These are phyloP conservation scores for Trematocara caparti DNA, from an alignment of 2,797 vertebrate genomes.

Conservation along the genomic window DNA sequence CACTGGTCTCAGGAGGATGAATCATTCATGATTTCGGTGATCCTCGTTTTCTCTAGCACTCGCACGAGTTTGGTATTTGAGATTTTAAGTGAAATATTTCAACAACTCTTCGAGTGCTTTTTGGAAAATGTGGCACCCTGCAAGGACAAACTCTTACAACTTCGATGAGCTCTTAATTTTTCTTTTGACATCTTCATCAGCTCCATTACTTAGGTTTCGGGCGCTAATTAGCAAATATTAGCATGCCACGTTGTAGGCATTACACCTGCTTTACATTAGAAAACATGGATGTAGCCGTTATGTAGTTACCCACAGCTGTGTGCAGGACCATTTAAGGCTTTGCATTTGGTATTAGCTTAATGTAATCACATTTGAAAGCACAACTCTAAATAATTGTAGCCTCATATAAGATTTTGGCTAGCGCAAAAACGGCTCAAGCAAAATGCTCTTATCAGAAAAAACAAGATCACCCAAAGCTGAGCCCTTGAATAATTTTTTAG, in stretches of 20 bases:
- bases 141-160: background rate
- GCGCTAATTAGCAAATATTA: background rate
- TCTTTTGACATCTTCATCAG: background rate
- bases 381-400: accelerated
- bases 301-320: background rate
- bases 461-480: background rate
- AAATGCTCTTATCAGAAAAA: background rate
- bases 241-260: background rate
- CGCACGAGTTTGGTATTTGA: background rate
- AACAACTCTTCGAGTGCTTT: background rate
- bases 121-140: background rate
- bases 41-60: background rate
- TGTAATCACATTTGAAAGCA: background rate
- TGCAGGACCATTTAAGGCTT: accelerated
- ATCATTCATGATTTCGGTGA: background rate
- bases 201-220: background rate
- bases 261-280: accelerated
- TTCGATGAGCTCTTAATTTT: background rate
- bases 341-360: background rate
- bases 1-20: background rate
- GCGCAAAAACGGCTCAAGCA: background rate
- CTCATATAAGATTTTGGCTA: accelerated
- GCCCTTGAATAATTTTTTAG: background rate
- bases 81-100: background rate
- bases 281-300: accelerated